Percentiles rank a stretch among this genome's conserved stretches.
These are phyloP conservation scores for Petrosia ficiformis DNA, from an alignment of 37 sponge, comb jelly and placozoan genomes.

Conservation along the genomic window DNA sequence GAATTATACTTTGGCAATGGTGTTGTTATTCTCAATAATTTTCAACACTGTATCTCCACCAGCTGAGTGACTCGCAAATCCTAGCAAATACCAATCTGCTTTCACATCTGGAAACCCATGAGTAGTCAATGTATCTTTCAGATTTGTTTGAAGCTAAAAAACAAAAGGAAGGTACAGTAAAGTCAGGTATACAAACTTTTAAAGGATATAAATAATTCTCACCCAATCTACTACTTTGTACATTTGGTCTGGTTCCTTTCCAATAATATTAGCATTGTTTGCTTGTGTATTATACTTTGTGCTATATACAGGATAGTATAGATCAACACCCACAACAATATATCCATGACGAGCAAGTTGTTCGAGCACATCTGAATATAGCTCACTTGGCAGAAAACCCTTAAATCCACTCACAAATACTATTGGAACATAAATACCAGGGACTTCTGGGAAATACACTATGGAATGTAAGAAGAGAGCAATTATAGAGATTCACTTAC, in stretches of 20 bases:
- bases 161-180: too few relatives aligned
- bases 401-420: conserved; percentile 54
- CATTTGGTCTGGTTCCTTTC: too few relatives aligned
- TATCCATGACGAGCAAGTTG: conserved; percentile 47
- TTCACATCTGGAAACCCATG: conserved; percentile 11
- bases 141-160: conserved; percentile 19
- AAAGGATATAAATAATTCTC: too few relatives aligned
- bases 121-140: conserved; percentile 18
- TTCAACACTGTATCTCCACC: conserved; percentile 36
- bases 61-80: conserved; percentile 41
- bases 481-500: neutral
- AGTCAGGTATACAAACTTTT: too few relatives aligned
- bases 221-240: too few relatives aligned
- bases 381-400: conserved; percentile 28
- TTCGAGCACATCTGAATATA: conserved; percentile 32
- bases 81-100: conserved; percentile 49
- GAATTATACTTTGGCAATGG: conserved; percentile 45
- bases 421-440: conserved; percentile 48
- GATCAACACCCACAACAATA: conserved; percentile 33
- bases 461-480: neutral
- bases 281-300: neutral
- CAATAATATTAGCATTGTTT: too few relatives aligned
- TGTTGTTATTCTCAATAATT: conserved; percentile 31
- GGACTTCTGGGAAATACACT: conserved; percentile 46
- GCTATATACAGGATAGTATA: conserved; percentile 13